Evolutionary conservation across 1,140 invertebrate species (phyloP), one percentile per base, ranked within the genome.

Genomic region (Diachasma alloeum): DNA sequence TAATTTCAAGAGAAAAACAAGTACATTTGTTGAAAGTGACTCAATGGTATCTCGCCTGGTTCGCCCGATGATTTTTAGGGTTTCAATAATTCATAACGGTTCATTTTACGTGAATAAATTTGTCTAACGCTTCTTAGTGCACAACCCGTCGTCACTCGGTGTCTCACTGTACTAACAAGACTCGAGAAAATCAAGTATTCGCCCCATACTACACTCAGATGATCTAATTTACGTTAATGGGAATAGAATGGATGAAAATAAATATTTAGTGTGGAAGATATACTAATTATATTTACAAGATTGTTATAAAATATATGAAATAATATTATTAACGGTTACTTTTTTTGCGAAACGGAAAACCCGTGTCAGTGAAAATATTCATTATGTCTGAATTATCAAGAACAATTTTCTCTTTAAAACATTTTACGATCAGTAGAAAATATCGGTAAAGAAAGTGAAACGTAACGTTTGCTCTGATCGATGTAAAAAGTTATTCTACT

Each of bases 211-310:
- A 53, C 48, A n/a, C 48, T n/a, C 26, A 15, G 13, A 24, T 56
- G 17, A 44, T 31, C 48, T 56, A 36, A 46, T 19, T 31, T 56
- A 37, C 44, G 5, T 22, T 24, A 48, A 70, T 44, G 44, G 24
- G 70, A 72, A 81, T 83, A 83, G 74, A 66, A 66, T 66, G n/a
- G 59, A 82, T 56, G 83, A 83, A 83, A 85, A 84, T 83, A 87
- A 85, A 86, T 86, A 85, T 70, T 31, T 82, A 81, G 80, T 80
- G 72, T 86, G 85, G 84, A 85, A 87, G 84, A 85, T 83, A 78
- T 79, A 75, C 83, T 81, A 85, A 84, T 82, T 66, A 83, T 87
- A 87, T 87, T 83, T 87, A 87, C 85, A 87, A 83, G 84, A 84
- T 74, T 72, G 72, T 76, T 72, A 72, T 76, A 78, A 79, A 77